Evolutionary conservation across 2,888 invertebrate species (phyloP), one percentile per base, ranked within the genome.

Genomic region (Miltochrista miniata): DNA sequence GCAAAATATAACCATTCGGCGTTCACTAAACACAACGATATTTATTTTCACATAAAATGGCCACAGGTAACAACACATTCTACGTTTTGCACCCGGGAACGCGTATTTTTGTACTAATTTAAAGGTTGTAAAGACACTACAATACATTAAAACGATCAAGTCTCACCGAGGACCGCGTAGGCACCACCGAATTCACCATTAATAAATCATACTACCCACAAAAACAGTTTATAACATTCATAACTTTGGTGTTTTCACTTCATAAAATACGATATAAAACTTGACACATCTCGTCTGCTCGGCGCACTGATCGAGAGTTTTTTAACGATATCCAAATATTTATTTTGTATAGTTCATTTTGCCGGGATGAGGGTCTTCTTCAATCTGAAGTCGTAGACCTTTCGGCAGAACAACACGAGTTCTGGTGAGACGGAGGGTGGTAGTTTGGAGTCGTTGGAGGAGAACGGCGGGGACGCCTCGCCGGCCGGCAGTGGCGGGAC

Each of bases 351-450:
- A 37, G 67, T 72, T 90, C 90, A 91, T 73, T 91, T 90, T 79
- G 84, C 87, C 42, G 87, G 88, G 11, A 85, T 81, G 61, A 88
- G 87, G 58, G 96, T 93, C 70, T 96, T 93, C 81, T 97, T 98
- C 72, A 97, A 96, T 69, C 98, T 94, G 92, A 97, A 98, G 90
- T 99, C 98, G 92, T 98, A 99, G 54, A 98, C 80, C 71, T 97
- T 95, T 43, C 98, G 95, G 87, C 98, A 98, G 92, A 98, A 97
- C 83, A 98, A 96, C 38, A 99, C 96, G 84, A 97, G 94, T 74
- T 98, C 98, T 8, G 95, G 93, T 49, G 95, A 94, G 14, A 91
- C 89, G 33, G 85, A 56, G 87, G 88, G 95, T 86, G 87, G 95
- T 81, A 85, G 95, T 93, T 69, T 96, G 94, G 79, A 93, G 94